These are phyloP conservation scores for Cossypha caffra DNA, from an alignment of 2,797 vertebrate genomes.

Conservation along the genomic window DNA sequence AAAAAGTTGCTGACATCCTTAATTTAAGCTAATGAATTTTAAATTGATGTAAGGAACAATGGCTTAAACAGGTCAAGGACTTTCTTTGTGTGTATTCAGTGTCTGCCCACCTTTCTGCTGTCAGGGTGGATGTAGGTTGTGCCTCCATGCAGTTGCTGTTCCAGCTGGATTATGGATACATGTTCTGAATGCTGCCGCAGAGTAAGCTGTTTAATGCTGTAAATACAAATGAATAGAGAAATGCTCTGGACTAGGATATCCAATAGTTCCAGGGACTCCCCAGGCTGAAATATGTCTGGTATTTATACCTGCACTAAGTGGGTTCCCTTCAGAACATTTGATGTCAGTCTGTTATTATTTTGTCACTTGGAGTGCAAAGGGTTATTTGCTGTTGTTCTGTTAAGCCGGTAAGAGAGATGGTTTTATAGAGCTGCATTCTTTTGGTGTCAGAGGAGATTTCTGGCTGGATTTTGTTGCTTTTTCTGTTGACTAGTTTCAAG, in stretches of 20 bases:
- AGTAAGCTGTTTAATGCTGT: background rate
- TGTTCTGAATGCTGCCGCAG: background rate
- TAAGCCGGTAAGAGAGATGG: background rate
- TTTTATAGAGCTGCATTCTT: background rate
- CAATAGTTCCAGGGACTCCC: background rate
- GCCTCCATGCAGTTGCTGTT: conserved; percentile 14
- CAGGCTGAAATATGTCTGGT: background rate
- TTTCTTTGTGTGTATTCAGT: background rate
- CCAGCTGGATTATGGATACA: background rate
- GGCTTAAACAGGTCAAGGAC: conserved; percentile 49
- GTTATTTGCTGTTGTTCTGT: background rate
- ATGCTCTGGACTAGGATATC: background rate
- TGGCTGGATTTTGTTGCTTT: background rate
- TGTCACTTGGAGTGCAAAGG: background rate
- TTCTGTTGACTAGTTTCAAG: background rate
- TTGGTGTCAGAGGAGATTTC: background rate
- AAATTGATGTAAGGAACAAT: background rate
- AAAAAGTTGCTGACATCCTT: conserved; percentile 14
- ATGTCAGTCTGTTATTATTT: background rate
- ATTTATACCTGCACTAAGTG: background rate
- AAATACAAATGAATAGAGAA: background rate
- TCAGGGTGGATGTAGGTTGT: conserved; percentile 12
- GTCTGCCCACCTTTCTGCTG: background rate
- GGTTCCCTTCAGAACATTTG: background rate
- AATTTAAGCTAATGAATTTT: conserved; percentile 10